Evolutionary conservation across 2,888 invertebrate genomes (phyloP).

Genomic region (Hetaerina titia): DNA sequence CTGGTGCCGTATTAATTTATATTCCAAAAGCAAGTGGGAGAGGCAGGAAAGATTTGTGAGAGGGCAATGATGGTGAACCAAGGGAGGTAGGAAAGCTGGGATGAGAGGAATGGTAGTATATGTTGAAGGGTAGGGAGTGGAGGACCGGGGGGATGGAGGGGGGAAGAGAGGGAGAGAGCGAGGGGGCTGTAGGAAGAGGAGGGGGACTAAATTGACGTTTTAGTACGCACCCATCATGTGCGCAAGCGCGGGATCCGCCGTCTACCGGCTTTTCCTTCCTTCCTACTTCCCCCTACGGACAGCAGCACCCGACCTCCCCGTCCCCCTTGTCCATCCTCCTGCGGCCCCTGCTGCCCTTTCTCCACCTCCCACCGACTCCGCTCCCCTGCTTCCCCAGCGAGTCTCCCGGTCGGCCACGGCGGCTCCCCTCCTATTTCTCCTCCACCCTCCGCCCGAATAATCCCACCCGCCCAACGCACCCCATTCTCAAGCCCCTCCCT

Average conservation of each 20-base stretch:
- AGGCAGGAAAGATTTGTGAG: not conserved
- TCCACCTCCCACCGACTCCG: slow-evolving; percentile 69
- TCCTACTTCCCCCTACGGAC: not conserved
- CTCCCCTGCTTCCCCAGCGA: not conserved
- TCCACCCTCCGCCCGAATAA: not conserved
- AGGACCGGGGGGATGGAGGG: not conserved
- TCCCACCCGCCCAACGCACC: not conserved
- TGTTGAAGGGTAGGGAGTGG: not conserved
- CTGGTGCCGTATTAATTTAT: not conserved
- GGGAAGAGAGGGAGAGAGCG: not conserved
- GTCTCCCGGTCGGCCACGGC: not conserved
- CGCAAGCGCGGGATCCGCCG: slow-evolving; percentile 18
- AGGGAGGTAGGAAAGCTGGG: not conserved
- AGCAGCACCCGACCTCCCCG: not conserved
- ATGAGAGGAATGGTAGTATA: not conserved
- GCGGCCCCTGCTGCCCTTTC: slow-evolving; percentile 75
- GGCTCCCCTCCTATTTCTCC: not conserved
- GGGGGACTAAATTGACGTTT: slow-evolving; percentile 38
- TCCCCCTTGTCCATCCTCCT: slow-evolving; percentile 71
- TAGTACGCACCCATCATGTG: slow-evolving; percentile 38
- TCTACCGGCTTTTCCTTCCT: slow-evolving; percentile 32
- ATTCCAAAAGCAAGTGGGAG: not conserved
- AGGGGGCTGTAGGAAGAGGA: not conserved
- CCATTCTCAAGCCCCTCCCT: too few relatives aligned
- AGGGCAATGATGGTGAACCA: not conserved